Evolutionary conservation across 2,888 invertebrate genomes (phyloP).

Genomic region (Hybos culiciformis): DNA sequence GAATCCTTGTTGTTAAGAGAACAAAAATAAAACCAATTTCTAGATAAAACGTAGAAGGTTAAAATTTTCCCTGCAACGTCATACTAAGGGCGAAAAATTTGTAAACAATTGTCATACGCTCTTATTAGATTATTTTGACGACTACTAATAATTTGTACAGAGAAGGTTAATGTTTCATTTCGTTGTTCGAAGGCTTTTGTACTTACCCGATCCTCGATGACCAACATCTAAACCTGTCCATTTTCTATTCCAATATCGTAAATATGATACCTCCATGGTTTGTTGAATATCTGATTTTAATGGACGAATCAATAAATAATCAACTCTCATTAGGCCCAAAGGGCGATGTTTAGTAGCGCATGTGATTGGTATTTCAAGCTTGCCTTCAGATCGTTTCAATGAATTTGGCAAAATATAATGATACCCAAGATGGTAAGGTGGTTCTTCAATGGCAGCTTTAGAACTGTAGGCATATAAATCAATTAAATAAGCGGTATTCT

Average conservation of each 20-base stretch:
- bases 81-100: too few species aligned
- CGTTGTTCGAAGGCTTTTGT: too few species aligned
- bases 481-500: slow-evolving; percentile 66
- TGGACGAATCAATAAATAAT: slow-evolving; percentile 41
- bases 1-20: too few species aligned
- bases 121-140: too few species aligned
- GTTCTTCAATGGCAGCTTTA: slow-evolving; percentile 47
- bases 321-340: slow-evolving; percentile 58
- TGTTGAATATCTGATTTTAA: slow-evolving; percentile 40
- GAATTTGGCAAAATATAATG: slow-evolving; percentile 80
- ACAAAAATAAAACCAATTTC: too few species aligned
- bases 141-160: too few species aligned
- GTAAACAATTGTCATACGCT: too few species aligned
- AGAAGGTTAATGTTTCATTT: too few species aligned
- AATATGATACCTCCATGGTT: slow-evolving; percentile 65
- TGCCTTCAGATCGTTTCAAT: slow-evolving; percentile 64
- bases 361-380: slow-evolving; percentile 70
- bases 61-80: too few species aligned
- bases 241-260: slow-evolving; percentile 73
- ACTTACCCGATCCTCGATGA: slow-evolving; percentile 86
- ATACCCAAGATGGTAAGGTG: slow-evolving; percentile 77
- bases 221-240: slow-evolving; percentile 88
- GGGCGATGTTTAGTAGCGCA: slow-evolving; percentile 75
- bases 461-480: slow-evolving; percentile 70
- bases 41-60: too few species aligned